These are phyloP conservation scores for Pammene fasciana DNA, from an alignment of 2,888 invertebrate genomes.

Conservation along the genomic window DNA sequence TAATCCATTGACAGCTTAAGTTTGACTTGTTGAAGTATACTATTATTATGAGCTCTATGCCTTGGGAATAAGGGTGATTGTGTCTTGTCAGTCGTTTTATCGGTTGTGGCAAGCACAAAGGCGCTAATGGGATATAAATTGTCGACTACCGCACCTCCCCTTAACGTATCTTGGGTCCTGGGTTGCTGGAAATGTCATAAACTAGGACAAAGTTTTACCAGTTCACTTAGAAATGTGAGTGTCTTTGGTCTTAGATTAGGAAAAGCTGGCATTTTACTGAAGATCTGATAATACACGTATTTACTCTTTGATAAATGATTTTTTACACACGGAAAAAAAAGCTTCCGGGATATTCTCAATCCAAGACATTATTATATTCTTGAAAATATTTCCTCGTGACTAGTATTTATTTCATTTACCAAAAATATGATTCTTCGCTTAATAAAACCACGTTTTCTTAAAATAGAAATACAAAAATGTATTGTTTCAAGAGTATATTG, in stretches of 20 bases:
- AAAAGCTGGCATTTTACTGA: too few species aligned
- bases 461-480: too few species aligned
- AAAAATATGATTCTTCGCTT: too few species aligned
- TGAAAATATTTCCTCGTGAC: too few species aligned
- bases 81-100: conserved; percentile 38
- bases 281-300: too few species aligned
- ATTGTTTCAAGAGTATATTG: too few species aligned
- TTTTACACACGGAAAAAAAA: too few species aligned
- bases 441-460: too few species aligned
- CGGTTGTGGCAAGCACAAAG: conserved; percentile 64
- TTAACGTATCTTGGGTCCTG: conserved; percentile 30
- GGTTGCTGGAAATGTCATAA: conserved; percentile 32
- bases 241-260: neutral
- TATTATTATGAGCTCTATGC: conserved; percentile 1
- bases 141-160: conserved; percentile 56
- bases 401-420: too few species aligned
- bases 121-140: conserved; percentile 80
- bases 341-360: too few species aligned
- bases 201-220: conserved; percentile 7
- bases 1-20: neutral
- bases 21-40: conserved; percentile 6
- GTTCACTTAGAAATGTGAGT: conserved; percentile 1
- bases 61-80: conserved; percentile 15
- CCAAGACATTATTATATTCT: too few species aligned
- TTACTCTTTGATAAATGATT: neutral